Base-by-base conservation (phyloP, 92 coral and sea anemone species). In the Umimayanthus kanabou region DNA sequence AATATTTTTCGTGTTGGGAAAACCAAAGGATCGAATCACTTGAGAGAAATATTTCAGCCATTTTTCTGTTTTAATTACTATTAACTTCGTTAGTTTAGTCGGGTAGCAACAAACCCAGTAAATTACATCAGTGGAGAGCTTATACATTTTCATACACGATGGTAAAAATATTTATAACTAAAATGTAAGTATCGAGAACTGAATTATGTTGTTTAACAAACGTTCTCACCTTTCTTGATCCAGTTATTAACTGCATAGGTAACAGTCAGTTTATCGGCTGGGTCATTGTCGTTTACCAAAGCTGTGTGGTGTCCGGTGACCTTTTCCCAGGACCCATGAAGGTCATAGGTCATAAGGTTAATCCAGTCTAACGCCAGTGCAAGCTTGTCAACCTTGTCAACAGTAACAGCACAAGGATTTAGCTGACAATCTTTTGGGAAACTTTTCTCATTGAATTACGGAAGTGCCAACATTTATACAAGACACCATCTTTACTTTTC, bases 271-370 rank as follows among this genome's bases (percentile, higher is more conserved):
- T 90, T 79, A 42, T 90, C 93, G 5, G 89, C 90, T 23, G n/a
- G 80, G 26, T 76, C 26, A 14, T 76, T n/a, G 9, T 43, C 50
- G 11, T 93, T 96, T 47, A 45, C 87, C 64, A 96, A 81, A 61
- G 93, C 98, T 61, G 98, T 88, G 87, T 96, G 97, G 75, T 96
- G 98, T 9, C 98, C 97, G 29, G 95, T 94, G 33, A 22, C 65
- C 11, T 37, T 47, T 2, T 92, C 92, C 98, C 98, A 94, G 76
- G 83, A 57, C 25, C 98, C 97, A 39, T 91, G 97, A 45, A 96
- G 90, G 80, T 96, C 98, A 53, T 96, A 96, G 43, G 97, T 70
- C 98, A 96, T 96, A 77, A 96, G 88, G 28, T 94, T 94, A 67
- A 96, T 91, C 91, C 94, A 96, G 82, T 96, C 98, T 9, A 96